A percentile compares a stretch with the other conserved stretches of the same genome.
phyloP scores from a whole-genome alignment of 2,888 invertebrate species.

The Minunthozetes semirufus region DNA sequence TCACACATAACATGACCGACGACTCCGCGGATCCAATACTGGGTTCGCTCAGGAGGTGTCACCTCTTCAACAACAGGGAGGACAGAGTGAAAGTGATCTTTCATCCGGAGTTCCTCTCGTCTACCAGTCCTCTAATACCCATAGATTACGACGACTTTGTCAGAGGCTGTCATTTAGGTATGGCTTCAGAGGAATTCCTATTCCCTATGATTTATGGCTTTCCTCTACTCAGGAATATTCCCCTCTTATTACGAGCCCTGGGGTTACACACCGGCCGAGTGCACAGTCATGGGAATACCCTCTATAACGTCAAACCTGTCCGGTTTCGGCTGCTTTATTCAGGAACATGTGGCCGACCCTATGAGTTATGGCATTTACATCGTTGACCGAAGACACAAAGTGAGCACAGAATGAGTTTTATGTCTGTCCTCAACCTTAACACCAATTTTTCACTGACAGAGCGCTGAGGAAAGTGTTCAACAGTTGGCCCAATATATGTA shows the following conservation, averaged over 20 bases:
- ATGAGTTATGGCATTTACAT: conserved; percentile 98
- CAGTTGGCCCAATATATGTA: conserved; percentile 83
- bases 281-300: conserved; percentile 99
- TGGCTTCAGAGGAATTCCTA: conserved; percentile 48
- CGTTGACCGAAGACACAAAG: conserved; percentile 84
- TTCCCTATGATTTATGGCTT: no score
- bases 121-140: conserved; percentile 94
- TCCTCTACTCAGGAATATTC: conserved; percentile 53
- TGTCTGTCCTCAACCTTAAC: no score
- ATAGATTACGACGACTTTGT: conserved; percentile 99
- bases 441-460: no score
- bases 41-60: conserved; percentile 74
- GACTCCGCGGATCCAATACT: conserved; percentile 85
- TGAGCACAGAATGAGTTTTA: no score
- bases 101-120: conserved; percentile 96
- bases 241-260: conserved; percentile 99
- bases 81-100: conserved; percentile 82
- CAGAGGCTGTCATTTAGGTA: conserved; percentile 94
- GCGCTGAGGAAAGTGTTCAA: conserved; percentile 79
- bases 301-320: conserved; percentile 96
- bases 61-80: conserved; percentile 82
- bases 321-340: conserved; percentile 97
- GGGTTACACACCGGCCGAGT: conserved; percentile 99
- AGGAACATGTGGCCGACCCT: conserved; percentile 93
- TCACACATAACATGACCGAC: conserved; percentile 91